These are phyloP conservation scores for Drosophila takahashii DNA, from an alignment of 1,140 invertebrate species.

Conservation along the genomic window DNA sequence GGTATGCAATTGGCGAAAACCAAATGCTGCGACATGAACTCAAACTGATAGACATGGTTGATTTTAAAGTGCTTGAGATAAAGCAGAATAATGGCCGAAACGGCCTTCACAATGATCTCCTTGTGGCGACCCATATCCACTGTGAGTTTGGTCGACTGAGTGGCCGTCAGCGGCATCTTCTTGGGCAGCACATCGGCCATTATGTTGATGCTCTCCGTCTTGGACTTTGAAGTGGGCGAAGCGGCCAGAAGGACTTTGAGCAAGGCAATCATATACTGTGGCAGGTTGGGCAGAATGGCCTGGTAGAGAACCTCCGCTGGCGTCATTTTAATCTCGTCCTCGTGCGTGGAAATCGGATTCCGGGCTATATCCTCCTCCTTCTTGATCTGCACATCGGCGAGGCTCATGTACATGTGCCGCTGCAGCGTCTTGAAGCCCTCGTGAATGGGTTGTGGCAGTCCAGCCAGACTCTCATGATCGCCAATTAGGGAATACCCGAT, in stretches of 20 bases:
- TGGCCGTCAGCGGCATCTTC: constrained; percentile 98
- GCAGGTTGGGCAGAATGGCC: constrained; percentile 96
- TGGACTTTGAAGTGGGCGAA: constrained; percentile 98
- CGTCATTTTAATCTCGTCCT: constrained; percentile 90
- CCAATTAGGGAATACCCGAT: constrained; percentile 95
- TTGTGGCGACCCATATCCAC: constrained; percentile 99
- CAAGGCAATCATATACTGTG: constrained; percentile 98
- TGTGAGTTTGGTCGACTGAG: constrained; percentile 98
- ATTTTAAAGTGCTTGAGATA: constrained; percentile 99
- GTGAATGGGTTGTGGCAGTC: constrained; percentile 97
- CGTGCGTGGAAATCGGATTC: constrained; percentile 91
- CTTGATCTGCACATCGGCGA: constrained; percentile 93
- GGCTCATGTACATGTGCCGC: constrained; percentile 93
- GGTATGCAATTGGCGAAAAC: constrained; percentile 99
- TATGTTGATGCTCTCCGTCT: constrained; percentile 99
- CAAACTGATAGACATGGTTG: constrained; percentile 99
- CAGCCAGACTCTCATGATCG: constrained; percentile 94
- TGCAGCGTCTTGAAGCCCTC: constrained; percentile 96
- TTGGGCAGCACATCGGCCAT: constrained; percentile 98
- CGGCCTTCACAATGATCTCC: constrained; percentile 99
- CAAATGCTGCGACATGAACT: constrained; percentile 99
- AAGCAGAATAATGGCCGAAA: constrained; percentile 96
- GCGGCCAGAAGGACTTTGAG: constrained; percentile 98
- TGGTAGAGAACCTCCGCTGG: constrained; percentile 95
- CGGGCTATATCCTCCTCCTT: constrained; percentile 93